These are phyloP conservation scores for Oceanites oceanicus DNA, from an alignment of 2,113 vertebrate species.

Conservation along the genomic window DNA sequence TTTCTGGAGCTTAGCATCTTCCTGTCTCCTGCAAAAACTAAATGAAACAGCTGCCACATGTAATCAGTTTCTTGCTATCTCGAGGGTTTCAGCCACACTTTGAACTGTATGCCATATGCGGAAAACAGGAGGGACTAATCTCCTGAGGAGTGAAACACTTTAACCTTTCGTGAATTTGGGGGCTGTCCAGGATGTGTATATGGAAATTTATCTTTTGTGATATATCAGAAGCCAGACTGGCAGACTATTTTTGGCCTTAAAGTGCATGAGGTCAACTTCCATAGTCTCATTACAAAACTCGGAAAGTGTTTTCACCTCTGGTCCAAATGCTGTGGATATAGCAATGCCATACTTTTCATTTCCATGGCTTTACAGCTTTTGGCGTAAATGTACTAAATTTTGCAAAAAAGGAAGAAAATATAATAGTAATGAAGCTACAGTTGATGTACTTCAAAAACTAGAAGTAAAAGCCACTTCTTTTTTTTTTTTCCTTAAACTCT, in stretches of 20 bases:
- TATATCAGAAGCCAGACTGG: neutral
- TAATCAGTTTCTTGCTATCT: neutral
- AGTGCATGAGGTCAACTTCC: neutral
- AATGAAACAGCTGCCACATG: neutral
- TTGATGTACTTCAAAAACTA: neutral
- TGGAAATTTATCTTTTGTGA: neutral
- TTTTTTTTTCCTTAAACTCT: neutral
- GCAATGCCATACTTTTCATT: neutral
- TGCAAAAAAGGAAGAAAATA: neutral
- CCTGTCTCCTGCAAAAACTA: neutral
- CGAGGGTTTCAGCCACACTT: neutral
- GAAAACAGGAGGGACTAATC: neutral
- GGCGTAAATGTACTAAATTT: neutral
- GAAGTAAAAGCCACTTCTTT: neutral
- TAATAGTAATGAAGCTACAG: neutral
- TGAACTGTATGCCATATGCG: neutral
- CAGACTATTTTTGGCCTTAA: neutral
- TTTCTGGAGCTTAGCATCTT: neutral
- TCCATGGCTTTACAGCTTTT: neutral
- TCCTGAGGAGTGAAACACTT: neutral
- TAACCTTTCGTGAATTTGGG: neutral
- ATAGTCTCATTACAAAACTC: neutral
- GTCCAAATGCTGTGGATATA: neutral
- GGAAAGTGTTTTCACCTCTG: neutral
- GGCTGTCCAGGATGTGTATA: neutral